Conservation (phyloP, 2,113 vertebrate genomes). For the Epinephelus fuscoguttatus region DNA sequence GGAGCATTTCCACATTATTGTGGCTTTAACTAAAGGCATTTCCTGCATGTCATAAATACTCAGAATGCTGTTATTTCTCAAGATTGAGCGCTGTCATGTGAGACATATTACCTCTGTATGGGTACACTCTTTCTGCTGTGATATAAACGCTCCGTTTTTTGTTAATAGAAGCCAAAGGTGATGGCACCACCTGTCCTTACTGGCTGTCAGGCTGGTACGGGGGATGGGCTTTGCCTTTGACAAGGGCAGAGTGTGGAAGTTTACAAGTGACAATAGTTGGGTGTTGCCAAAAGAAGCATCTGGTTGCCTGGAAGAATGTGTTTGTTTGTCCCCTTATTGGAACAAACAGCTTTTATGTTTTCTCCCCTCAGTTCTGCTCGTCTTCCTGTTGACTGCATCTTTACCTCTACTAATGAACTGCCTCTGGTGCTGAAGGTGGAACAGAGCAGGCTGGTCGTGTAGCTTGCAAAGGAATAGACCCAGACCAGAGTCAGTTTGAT, state of each 20-base stretch:
- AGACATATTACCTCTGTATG: background rate
- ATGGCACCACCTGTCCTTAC: constrained; percentile 28
- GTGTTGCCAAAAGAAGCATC: too few relatives aligned
- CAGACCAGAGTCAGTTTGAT: background rate
- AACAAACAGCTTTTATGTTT: constrained; percentile 32
- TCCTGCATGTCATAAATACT: constrained; percentile 8
- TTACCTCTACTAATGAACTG: constrained; percentile 16
- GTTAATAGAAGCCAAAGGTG: constrained; percentile 33
- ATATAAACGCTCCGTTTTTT: background rate
- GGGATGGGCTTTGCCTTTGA: constrained; percentile 31
- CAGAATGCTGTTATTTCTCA: background rate
- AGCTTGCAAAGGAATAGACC: background rate
- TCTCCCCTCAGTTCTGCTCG: background rate
- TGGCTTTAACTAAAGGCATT: constrained; percentile 17
- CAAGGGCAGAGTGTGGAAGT: constrained; percentile 34
- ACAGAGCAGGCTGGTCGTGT: background rate
- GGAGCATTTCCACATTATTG: constrained; percentile 39
- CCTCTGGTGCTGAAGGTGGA: constrained; percentile 10
- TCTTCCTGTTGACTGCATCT: constrained; percentile 16
- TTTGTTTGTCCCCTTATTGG: background rate
- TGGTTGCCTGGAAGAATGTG: too few relatives aligned
- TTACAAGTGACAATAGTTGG: background rate
- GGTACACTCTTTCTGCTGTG: background rate
- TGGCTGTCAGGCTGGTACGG: constrained; percentile 9
- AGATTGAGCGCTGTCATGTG: background rate